Evolutionary conservation across 1,140 invertebrate species (phyloP), one percentile per base, ranked within the genome.

Genomic region (Papilio helenus): DNA sequence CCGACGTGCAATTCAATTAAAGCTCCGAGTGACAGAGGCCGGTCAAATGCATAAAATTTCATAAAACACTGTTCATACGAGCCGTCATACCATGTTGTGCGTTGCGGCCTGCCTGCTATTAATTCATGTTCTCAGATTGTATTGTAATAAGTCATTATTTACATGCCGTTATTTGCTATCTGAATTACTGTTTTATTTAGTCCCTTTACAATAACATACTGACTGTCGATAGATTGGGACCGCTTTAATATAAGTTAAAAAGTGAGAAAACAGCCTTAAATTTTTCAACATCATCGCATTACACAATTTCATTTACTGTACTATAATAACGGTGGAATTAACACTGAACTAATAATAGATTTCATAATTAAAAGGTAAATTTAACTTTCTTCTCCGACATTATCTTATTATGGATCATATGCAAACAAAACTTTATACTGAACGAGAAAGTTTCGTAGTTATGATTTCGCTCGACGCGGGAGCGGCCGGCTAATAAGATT

Each of bases 1-100:
- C 84, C 83, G 88, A 89, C 87, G 83, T 84, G 83, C 79, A 84
- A 91, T 93, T 93, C 89, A 93, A 93, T 94, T 93, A 92, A 92
- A 92, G 79, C 83, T 83, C 80, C 80, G 82, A 88, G 86, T 87
- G 90, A 92, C 88, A 89, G 86, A 79, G 84, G 77, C 82, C 85
- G 83, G 81, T 86, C 85, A 86, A 88, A 90, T 81, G 84, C 84
- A 85, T 86, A 86, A 88, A 86, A 87, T 83, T 84, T 85, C 85
- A 86, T 87, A 88, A 88, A 86, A 86, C 81, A 84, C 73, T 61
- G 72, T 9, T 23, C 49, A 71, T 80, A 46, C 76, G 20, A 55
- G 79, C 80, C 84, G 84, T 87, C 85, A 83, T 82, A 80, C 80
- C 82, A 81, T 29, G 76, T 81, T 76, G 39, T 80, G 76, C 68